These are phyloP conservation scores for Sympetrum striolatum DNA, from an alignment of 2,888 invertebrate species.

Conservation along the genomic window DNA sequence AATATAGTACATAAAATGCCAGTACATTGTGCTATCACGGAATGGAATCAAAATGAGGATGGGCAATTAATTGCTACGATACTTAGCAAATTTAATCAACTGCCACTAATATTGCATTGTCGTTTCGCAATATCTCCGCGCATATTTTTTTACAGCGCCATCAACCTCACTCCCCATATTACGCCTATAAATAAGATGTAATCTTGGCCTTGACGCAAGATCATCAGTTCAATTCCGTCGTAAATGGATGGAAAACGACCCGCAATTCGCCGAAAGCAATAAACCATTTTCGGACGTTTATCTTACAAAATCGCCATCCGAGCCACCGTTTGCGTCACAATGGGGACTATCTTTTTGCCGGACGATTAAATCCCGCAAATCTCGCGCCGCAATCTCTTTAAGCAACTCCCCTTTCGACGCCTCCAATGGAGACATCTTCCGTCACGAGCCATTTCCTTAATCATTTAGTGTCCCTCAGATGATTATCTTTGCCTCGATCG, in stretches of 20 bases:
- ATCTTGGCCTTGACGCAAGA: too few relatives aligned
- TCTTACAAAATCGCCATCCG: not conserved
- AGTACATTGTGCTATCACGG: too few relatives aligned
- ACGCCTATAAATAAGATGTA: too few relatives aligned
- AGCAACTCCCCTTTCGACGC: not conserved
- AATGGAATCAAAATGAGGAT: too few relatives aligned
- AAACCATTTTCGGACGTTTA: not conserved
- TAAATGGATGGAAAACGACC: not conserved
- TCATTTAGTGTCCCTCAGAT: not conserved
- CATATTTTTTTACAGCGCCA: too few relatives aligned
- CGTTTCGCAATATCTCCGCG: too few relatives aligned
- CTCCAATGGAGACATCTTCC: not conserved
- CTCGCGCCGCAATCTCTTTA: not conserved
- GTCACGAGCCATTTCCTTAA: not conserved
- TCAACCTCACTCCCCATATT: too few relatives aligned
- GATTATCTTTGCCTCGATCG: not conserved
- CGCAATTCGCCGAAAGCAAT: not conserved
- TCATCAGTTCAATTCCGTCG: not conserved
- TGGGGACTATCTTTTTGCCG: not conserved
- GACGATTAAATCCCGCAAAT: not conserved
- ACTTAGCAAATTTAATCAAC: too few relatives aligned
- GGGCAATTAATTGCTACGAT: too few relatives aligned
- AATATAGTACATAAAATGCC: too few relatives aligned
- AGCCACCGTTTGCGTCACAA: not conserved
- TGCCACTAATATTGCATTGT: too few relatives aligned